Evolutionary conservation across 1,140 invertebrate genomes (phyloP), one percentile per base, ranked within the genome.

Genomic region (Philaenus spumarius): DNA sequence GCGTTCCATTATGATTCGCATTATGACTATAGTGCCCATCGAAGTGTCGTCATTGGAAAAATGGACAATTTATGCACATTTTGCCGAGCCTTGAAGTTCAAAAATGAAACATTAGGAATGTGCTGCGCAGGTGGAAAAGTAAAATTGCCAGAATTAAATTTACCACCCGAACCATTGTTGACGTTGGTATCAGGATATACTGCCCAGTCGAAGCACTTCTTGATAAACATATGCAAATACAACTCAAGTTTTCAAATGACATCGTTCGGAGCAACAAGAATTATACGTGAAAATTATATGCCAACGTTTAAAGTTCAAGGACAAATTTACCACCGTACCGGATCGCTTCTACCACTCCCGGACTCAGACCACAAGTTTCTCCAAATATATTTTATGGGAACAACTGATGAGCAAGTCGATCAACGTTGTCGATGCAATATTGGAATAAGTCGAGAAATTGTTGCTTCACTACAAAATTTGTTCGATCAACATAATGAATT

Each of bases 381-480:
- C 14, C 65, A 72, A 64, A 67, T 71, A 59, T 72, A 70, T 66
- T 73, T 72, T 54, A 73, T 75, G 68, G 69, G 66, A n/a, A n/a
- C n/a, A n/a, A n/a, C n/a, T 57, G 68, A 73, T 47, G 61, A 37
- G 37, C 66, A 75, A 72, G 64, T 72, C 69, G 68, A 74, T 63
- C 65, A 58, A 54, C 67, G 71, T 63, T 66, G 50, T 69, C 55
- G 65, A 68, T 65, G 61, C 54, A 64, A 66, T 60, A 1, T n/a
- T 2, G 24, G n/a, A 65, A 57, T 67, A 60, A 68, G 72, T 37
- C 53, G 70, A n/a, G 63, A 50, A 51, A 72, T 70, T 65, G 58
- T 72, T 52, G 52, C 62, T 61, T 57, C 64, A 24, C 58, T 72
- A 56, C 69, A 74, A 64, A 43, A 51, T 39, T 43, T 75, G 20